phyloP scores from a whole-genome alignment of 2,888 invertebrate genomes.

The Oscheius sp. region DNA sequence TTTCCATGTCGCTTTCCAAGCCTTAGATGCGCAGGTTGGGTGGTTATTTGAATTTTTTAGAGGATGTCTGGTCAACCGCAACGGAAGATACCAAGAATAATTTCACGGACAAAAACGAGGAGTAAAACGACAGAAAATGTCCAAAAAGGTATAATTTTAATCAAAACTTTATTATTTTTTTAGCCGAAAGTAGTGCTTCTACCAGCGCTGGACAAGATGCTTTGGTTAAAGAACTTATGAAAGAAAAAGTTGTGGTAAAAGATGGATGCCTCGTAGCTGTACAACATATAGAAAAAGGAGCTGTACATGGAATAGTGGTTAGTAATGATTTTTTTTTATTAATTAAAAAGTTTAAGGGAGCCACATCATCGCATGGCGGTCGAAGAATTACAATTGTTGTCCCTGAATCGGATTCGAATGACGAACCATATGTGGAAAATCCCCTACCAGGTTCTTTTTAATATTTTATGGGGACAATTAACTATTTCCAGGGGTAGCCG shows the following conservation, averaged over 20 bases:
- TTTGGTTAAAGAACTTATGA: constrained; percentile 28
- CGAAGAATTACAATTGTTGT: constrained; percentile 28
- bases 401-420: neutral
- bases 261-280: constrained; percentile 37
- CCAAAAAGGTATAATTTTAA: neutral
- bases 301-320: constrained; percentile 30
- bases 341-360: constrained; percentile 20
- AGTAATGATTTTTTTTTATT: no score
- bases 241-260: constrained; percentile 33
- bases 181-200: neutral
- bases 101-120: constrained; percentile 18
- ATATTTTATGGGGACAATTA: neutral
- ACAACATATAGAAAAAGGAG: constrained; percentile 31
- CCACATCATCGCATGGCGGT: neutral
- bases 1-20: neutral
- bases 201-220: constrained; percentile 4
- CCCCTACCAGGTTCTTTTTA: constrained; percentile 27
- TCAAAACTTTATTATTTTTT: neutral
- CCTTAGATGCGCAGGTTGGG: constrained; percentile 37
- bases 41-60: constrained; percentile 33
- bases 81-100: constrained; percentile 36
- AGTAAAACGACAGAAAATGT: neutral
- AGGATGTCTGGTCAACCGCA: constrained; percentile 18
- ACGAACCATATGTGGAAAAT: constrained; percentile 33
- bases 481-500: constrained; percentile 54